Evolutionary conservation across 53 echinoderm and acorn worm genomes (phyloP), one percentile per base, ranked within the genome.

Genomic region (Echinometra lucunter): DNA sequence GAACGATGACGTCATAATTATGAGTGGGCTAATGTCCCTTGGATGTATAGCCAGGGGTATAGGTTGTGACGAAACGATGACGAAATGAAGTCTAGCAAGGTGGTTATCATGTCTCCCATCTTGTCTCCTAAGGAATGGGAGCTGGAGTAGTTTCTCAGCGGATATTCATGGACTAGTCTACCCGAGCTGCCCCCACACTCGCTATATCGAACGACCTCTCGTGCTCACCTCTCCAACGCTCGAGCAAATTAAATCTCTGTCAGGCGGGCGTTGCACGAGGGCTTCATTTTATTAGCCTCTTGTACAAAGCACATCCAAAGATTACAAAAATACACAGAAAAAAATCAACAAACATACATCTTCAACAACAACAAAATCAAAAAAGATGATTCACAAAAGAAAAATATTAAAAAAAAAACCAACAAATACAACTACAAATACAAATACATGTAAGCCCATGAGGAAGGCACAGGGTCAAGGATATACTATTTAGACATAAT

Each of bases 21-120:
- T 42, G 78, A 78, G 78, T 78, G 78, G 78, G 78, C 28, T 78
- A 53, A 78, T 78, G 78, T 78, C 78, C 78, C 78, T 78, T 21
- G 78, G 78, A 78, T 78, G 78, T 78, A n/a, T 56, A 78, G 42
- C 78, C 38, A 78, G 78, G 78, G 78, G n/a, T n/a, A 56, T 78
- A 78, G 40, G 40, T 38, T 78, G 78, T 78, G 78, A 78, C 42
- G 78, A 78, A 42, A 40, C 42, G 78, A 78, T 78, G 78, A 78
- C 78, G 78, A 78, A 78, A 78, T 78, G 42, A 42, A 78, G 78
- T 78, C 78, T 78, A 78, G 78, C 35, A 78, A 34, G 40, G 37
- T 18, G 6, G 18, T 78, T 78, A 78, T 78, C 78, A 40, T 23
- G 78, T 78, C 78, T 78, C 78, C 78, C 42, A 78, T 78, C 78